Evolutionary conservation across 2,888 invertebrate genomes (phyloP).

Genomic region (Malachius bipustulatus): DNA sequence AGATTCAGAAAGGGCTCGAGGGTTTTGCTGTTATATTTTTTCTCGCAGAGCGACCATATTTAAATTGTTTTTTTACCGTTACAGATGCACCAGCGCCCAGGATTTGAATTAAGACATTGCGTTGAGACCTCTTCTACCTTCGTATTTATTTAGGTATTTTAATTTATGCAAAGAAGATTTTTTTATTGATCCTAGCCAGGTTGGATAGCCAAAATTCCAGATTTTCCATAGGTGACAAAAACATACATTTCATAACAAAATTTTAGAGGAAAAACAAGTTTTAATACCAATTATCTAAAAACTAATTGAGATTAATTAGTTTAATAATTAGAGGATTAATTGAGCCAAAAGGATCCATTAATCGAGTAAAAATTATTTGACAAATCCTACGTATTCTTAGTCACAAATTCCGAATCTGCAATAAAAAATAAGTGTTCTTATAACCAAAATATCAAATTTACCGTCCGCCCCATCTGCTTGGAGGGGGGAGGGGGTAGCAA

Average conservation of each 20-base stretch:
- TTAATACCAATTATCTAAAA: not conserved
- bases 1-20: too few relatives aligned
- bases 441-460: too few relatives aligned
- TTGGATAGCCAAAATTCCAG: constrained; percentile 1
- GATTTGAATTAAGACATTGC: not conserved
- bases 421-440: too few relatives aligned
- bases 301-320: too few relatives aligned
- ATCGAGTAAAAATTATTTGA: too few relatives aligned
- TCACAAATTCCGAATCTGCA: too few relatives aligned
- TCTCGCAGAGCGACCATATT: constrained; percentile 1
- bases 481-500: too few relatives aligned
- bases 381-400: too few relatives aligned
- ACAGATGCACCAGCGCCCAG: not conserved
- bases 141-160: not conserved
- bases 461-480: too few relatives aligned
- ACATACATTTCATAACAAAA: constrained; percentile 3
- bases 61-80: not conserved
- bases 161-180: not conserved
- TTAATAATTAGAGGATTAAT: too few relatives aligned
- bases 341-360: too few relatives aligned
- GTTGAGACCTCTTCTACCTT: constrained; percentile 3
- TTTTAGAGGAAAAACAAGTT: constrained; percentile 1
- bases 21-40: constrained; percentile 1
- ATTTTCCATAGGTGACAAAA: constrained; percentile 1
- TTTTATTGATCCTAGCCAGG: not conserved